These are phyloP conservation scores for Heliocidaris tuberculata DNA, from an alignment of 35 echinoderm and acorn worm species.

Conservation along the genomic window DNA sequence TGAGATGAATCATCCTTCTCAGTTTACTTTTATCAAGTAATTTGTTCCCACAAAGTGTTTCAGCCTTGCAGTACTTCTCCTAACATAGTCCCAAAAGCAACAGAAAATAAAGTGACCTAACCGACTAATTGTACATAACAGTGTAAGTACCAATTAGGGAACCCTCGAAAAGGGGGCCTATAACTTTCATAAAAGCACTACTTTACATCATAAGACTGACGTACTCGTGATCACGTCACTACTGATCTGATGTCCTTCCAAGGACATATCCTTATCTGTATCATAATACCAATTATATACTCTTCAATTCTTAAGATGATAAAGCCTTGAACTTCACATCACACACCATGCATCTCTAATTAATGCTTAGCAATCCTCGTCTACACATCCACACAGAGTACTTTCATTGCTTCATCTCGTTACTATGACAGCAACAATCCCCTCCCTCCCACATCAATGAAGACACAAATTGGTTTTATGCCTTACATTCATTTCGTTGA, in stretches of 20 bases:
- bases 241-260: neutral
- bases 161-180: neutral
- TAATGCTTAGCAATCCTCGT: neutral
- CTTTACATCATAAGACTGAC: neutral
- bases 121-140: neutral
- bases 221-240: neutral
- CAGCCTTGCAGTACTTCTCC: neutral
- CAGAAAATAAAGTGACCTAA: neutral
- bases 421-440: slow-evolving; percentile 2
- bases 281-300: slow-evolving; percentile 6
- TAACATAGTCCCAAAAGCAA: neutral
- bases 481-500: neutral
- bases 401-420: slow-evolving; percentile 2
- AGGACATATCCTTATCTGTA: neutral
- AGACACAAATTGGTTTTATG: neutral
- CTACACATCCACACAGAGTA: neutral
- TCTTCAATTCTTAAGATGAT: slow-evolving; percentile 12
- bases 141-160: neutral
- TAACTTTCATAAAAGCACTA: neutral
- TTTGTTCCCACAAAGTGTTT: neutral
- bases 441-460: slow-evolving; percentile 10
- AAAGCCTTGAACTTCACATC: neutral
- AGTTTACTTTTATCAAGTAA: neutral
- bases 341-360: neutral
- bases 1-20: neutral